Conservation (phyloP, 2,888 invertebrate genomes). For the Drosophila meridionalis region DNA sequence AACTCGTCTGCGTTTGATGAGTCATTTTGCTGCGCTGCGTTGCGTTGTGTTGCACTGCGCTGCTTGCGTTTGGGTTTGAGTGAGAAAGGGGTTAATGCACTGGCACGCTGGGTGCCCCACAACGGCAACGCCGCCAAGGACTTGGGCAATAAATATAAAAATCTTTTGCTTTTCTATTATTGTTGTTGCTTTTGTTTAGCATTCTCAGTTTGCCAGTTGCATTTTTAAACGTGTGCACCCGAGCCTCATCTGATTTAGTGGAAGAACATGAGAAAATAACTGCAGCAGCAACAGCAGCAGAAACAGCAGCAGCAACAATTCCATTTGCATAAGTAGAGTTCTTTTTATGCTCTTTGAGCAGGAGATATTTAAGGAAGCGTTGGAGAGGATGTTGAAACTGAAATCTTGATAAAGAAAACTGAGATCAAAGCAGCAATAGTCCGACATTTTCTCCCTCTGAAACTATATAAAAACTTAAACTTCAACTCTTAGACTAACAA, state of each 20-base stretch:
- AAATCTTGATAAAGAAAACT: not conserved
- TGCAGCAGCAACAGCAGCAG: not conserved
- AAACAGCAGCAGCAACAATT: not conserved
- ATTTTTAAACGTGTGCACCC: conserved; percentile 26
- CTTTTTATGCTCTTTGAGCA: conserved; percentile 4
- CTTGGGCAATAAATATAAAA: conserved; percentile 79
- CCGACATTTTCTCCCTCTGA: too few species aligned
- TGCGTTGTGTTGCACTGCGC: conserved; percentile 6
- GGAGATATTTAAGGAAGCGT: not conserved
- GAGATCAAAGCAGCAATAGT: not conserved
- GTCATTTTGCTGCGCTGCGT: conserved; percentile 68
- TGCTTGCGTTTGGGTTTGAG: conserved; percentile 30
- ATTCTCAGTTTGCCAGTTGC: conserved; percentile 48
- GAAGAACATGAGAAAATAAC: conserved; percentile 7
- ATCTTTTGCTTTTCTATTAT: conserved; percentile 67
- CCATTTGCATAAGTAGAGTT: conserved; percentile 18
- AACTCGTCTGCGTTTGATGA: conserved; percentile 63
- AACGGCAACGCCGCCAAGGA: conserved; percentile 32
- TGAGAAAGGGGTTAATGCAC: conserved; percentile 76
- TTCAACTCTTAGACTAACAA: too few species aligned
- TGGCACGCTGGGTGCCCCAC: conserved; percentile 39
- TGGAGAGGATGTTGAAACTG: not conserved
- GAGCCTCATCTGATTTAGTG: conserved; percentile 37
- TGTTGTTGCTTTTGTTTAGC: conserved; percentile 40
- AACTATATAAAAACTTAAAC: too few species aligned